Evolutionary conservation across 2,113 vertebrate genomes (phyloP).

Genomic region (Etheostoma spectabile): DNA sequence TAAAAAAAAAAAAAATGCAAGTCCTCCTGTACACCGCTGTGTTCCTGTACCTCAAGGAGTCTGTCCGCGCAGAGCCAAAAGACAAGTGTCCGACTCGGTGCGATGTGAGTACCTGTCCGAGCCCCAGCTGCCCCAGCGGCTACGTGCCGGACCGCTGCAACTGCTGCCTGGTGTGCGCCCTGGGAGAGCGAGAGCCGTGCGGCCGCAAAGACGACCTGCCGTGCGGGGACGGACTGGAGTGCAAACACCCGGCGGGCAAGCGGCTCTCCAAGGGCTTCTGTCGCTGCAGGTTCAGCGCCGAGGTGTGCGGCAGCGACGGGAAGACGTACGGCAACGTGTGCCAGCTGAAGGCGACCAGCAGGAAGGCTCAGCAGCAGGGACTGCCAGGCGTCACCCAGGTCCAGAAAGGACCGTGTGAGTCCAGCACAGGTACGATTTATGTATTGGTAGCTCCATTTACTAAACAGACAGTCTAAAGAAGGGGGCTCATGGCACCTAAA

Average conservation of each 20-base stretch:
- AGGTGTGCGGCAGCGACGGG: constrained; percentile 93
- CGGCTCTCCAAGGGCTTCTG: constrained; percentile 87
- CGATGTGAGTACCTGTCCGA: constrained; percentile 92
- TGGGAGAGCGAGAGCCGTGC: constrained; percentile 88
- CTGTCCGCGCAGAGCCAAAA: constrained; percentile 62
- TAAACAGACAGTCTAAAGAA: background rate
- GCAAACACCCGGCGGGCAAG: constrained; percentile 83
- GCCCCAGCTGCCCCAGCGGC: constrained; percentile 91
- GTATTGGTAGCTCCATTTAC: background rate
- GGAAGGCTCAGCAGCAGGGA: constrained; percentile 88
- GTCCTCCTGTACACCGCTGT: constrained; percentile 45
- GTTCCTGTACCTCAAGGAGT: constrained; percentile 40
- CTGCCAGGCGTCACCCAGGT: constrained; percentile 82
- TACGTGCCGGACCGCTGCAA: constrained; percentile 93
- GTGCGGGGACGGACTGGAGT: constrained; percentile 92
- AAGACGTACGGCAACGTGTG: constrained; percentile 90
- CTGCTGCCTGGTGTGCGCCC: constrained; percentile 95
- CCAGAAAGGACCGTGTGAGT: constrained; percentile 89
- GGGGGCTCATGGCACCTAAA: too few relatives aligned
- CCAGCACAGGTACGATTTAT: constrained; percentile 85
- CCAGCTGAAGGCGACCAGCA: constrained; percentile 89
- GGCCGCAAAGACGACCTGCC: constrained; percentile 88
- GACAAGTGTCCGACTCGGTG: constrained; percentile 88
- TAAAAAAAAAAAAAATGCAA: constrained; percentile 68
- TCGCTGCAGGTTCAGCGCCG: constrained; percentile 84